phyloP scores from a whole-genome alignment of 2,888 invertebrate genomes.

The Hirtodrosophila trivittata region DNA sequence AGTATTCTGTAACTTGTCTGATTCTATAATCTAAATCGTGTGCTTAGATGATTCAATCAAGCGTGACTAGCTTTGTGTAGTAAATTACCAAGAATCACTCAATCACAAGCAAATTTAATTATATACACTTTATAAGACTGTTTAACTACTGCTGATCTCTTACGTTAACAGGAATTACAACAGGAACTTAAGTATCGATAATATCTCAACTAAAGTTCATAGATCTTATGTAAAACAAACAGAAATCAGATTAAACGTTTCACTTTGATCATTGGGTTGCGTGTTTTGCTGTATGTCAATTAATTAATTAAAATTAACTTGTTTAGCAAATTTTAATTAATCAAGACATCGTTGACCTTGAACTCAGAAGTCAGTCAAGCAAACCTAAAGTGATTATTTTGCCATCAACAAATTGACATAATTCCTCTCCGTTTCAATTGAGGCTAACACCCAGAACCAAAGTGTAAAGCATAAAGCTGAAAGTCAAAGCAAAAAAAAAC shows the following conservation, averaged over 20 bases:
- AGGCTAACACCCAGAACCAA: slow-evolving; percentile 39
- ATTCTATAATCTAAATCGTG: slow-evolving; percentile 20
- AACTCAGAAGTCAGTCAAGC: slow-evolving; percentile 51
- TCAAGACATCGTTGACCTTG: slow-evolving; percentile 50
- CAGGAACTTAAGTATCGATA: background rate
- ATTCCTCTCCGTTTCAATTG: slow-evolving; percentile 42
- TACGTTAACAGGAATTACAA: slow-evolving; percentile 3
- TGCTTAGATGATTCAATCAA: slow-evolving; percentile 4
- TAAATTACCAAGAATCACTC: slow-evolving; percentile 26
- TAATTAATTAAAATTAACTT: slow-evolving; percentile 1
- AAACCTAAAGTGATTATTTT: slow-evolving; percentile 53
- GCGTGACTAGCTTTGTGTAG: slow-evolving; percentile 42
- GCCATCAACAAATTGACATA: slow-evolving; percentile 60
- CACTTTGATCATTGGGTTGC: background rate
- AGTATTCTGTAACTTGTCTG: background rate
- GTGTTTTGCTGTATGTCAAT: background rate
- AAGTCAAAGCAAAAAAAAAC: slow-evolving; percentile 11
- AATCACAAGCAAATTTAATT: slow-evolving; percentile 28
- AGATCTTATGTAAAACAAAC: background rate
- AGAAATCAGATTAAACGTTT: too few species aligned
- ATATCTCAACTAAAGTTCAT: slow-evolving; percentile 5
- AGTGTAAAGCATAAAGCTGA: slow-evolving; percentile 21
- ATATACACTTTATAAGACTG: background rate
- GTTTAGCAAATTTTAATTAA: slow-evolving; percentile 7
- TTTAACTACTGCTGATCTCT: background rate